Conservation (phyloP, 2,888 invertebrate species). For the Encarsia formosa region DNA sequence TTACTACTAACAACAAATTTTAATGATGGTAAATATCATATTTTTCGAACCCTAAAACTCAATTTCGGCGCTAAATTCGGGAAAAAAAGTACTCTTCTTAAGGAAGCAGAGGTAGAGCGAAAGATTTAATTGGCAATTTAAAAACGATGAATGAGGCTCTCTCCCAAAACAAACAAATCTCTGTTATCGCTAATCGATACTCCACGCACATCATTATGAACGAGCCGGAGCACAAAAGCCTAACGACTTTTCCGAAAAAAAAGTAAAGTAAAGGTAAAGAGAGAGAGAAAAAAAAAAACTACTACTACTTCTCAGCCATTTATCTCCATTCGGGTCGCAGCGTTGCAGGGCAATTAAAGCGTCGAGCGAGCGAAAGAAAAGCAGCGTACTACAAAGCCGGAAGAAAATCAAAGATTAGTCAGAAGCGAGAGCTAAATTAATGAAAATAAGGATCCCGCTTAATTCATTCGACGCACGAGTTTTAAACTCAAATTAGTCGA, state of each 20-base stretch:
- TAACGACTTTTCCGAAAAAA: background rate
- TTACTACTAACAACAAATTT: too few species aligned
- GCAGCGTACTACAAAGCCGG: slow-evolving; percentile 6
- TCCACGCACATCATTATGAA: slow-evolving; percentile 2
- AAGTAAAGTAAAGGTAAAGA: background rate
- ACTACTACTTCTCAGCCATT: background rate
- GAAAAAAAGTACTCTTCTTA: too few species aligned
- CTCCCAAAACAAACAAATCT: too few species aligned
- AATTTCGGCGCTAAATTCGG: too few species aligned
- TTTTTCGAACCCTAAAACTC: too few species aligned
- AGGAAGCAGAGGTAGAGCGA: too few species aligned
- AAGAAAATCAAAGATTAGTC: slow-evolving; percentile 23
- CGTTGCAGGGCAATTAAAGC: slow-evolving; percentile 19
- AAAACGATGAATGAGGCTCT: too few species aligned
- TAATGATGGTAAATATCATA: too few species aligned
- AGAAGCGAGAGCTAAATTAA: background rate
- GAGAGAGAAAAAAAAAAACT: background rate
- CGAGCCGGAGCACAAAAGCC: slow-evolving; percentile 2
- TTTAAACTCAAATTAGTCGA: slow-evolving; percentile 1
- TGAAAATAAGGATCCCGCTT: slow-evolving; percentile 13
- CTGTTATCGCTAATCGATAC: too few species aligned
- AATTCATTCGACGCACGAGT: background rate
- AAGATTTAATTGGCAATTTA: too few species aligned
- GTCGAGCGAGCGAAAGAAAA: background rate
- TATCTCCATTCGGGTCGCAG: slow-evolving; percentile 1